Evolutionary conservation across 37 sponge, comb jelly and placozoan genomes (phyloP), one percentile per base, ranked within the genome.

Genomic region (Lycopodina hypogea): DNA sequence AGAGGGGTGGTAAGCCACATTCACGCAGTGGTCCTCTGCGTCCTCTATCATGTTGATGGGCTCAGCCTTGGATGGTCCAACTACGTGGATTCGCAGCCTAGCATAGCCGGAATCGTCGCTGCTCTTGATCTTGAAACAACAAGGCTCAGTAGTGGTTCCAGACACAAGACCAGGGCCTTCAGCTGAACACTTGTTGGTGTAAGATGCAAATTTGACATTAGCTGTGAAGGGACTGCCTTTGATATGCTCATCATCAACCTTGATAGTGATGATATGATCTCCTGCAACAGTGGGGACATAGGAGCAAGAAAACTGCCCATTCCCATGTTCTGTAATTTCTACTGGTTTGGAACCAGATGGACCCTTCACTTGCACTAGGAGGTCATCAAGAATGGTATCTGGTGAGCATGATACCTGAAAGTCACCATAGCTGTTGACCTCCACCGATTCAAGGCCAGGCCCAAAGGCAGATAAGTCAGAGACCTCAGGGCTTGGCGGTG

Each of bases 51-150:
- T 89, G 36, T 83, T 82, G 15, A 93, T 83, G 14, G 94, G 94
- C 39, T 93, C 94, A n/a, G 94, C 94, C 63, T 86, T 89, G 69
- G 90, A 89, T 8, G 94, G 88, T 17, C 94, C 94, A 2, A 89
- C 69, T 26, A 93, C 77, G 68, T 93, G 94, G 34, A 93, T 78
- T 11, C 84, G 55, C 65, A 93, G 56, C 18, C 94, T 83, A 40
- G 88, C 90, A 69, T 79, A 86, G 32, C 79, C 87, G 0, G 90
- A 87, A 28, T 86, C 88, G 0, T 86, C 88, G 38, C 80, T 87
- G 68, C 74, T 70, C 42, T 38, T 68, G 29, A 93, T 78, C 38
- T 71, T 83, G 59, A 93, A 93, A 28, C 33, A 52, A 50, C 84
- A 83, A 6, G 90, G 87, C 59, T 80, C 75, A n/a, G 77, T 83